Base-by-base conservation (phyloP, 2,888 invertebrate genomes). In the Aproaerema taeniolella region DNA sequence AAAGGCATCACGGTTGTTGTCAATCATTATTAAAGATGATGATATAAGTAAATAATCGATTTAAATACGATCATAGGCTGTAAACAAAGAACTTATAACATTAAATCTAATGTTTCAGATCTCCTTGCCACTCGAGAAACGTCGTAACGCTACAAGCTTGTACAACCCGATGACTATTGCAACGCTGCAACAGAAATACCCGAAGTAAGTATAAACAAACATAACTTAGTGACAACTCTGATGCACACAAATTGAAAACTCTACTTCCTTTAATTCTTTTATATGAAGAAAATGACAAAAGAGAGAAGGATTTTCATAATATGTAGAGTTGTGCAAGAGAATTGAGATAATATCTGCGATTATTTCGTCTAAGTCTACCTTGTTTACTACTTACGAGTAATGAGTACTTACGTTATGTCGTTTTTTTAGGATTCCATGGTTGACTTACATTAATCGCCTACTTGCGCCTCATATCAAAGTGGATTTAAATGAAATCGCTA, bases 121-220 rank as follows among this genome's bases (percentile, higher is more conserved):
- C 58, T 95, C 95, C 5, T 83, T 94, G 67, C 95, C 96, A 3
- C 90, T 93, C 55, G 97, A 97, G 68, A 94, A 97, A 76, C 90
- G 97, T 31, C 90, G 97, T 49, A 96, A 98, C 69, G 95, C 95
- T 5, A 93, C 95, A 3, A 92, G 92, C 50, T 87, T 97, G n/a
- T 97, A 97, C 85, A 97, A 98, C 61, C 94, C 96, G 5, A 95
- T 95, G 91, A 93, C 93, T 0, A 83, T 98, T n/a, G 73, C 79
- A 1, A 90, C 97, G 55, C 74, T 98, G 28, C 91, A 94, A 61
- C 61, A 85, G 30, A 91, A 91, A 53, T 96, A 93, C 81, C 91
- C 93, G 0, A 91, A 69, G 87, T 83, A 61, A 44, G 61, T 65
- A 43, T 31, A 24, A 5, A 29, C 5, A 16, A n/a, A n/a, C n/a